Evolutionary conservation across 2,797 vertebrate species (phyloP).

Genomic region (Urosaurus nigricauda): DNA sequence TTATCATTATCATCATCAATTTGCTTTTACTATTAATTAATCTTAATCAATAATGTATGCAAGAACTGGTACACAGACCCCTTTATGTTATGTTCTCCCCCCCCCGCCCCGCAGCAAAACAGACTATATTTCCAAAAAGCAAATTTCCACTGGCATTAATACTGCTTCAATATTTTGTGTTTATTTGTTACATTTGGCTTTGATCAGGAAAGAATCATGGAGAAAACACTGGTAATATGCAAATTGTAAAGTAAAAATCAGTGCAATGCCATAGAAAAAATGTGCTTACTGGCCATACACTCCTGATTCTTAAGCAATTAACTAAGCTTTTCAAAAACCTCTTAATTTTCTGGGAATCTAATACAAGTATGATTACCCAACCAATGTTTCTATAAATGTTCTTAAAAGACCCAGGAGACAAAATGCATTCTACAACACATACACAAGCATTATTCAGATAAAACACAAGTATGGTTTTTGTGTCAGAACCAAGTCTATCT

Average conservation of each 20-base stretch:
- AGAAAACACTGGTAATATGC: neutral
- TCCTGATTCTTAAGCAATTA: no score
- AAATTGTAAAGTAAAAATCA: neutral
- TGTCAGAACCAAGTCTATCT: neutral
- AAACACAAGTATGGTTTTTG: neutral
- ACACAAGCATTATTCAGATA: neutral
- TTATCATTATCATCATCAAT: no score
- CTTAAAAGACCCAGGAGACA: no score
- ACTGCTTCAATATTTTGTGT: neutral
- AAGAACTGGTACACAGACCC: neutral
- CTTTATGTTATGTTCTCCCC: neutral
- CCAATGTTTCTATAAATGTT: no score
- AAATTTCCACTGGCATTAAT: fast-evolving
- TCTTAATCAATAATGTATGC: neutral
- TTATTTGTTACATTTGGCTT: neutral
- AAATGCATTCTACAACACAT: no score
- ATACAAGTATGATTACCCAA: no score
- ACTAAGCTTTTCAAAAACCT: no score
- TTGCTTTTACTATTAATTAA: no score
- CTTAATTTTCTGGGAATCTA: no score
- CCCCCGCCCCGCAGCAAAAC: neutral
- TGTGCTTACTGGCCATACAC: no score
- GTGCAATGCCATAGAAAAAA: neutral
- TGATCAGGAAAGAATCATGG: neutral
- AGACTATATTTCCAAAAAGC: neutral